These are phyloP conservation scores for Eudemis profundana DNA, from an alignment of 2,888 invertebrate species.

Conservation along the genomic window DNA sequence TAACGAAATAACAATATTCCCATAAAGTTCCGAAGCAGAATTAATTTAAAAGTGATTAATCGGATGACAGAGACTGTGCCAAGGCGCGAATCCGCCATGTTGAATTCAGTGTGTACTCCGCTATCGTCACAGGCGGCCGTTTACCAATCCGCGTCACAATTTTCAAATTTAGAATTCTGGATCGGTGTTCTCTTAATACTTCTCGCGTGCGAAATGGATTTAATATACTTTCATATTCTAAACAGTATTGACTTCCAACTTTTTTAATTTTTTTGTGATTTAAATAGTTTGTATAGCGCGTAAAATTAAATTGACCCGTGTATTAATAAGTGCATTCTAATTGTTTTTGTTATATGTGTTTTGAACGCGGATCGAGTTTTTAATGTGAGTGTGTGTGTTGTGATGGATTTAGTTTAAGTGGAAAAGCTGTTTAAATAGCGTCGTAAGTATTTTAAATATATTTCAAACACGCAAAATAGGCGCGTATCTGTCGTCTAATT, in stretches of 20 bases:
- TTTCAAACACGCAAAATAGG: neutral
- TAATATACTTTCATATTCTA: slow-evolving; percentile 75
- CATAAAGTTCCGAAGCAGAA: neutral
- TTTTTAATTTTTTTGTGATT: too few species aligned
- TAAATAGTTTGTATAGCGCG: slow-evolving; percentile 10
- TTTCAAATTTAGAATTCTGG: slow-evolving; percentile 80
- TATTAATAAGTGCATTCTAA: neutral
- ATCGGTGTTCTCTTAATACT: slow-evolving; percentile 71
- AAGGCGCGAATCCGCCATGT: slow-evolving; percentile 59
- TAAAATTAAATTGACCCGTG: neutral
- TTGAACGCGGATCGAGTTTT: slow-evolving; percentile 9
- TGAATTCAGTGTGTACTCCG: slow-evolving; percentile 72
- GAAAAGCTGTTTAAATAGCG: slow-evolving; percentile 1
- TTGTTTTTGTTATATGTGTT: slow-evolving; percentile 15
- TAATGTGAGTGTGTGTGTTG: slow-evolving; percentile 6
- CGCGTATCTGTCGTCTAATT: too few species aligned
- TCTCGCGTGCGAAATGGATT: slow-evolving; percentile 80
- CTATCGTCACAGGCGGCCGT: slow-evolving; percentile 66
- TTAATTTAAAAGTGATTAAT: slow-evolving; percentile 34
- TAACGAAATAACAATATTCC: neutral
- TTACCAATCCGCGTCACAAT: slow-evolving; percentile 60
- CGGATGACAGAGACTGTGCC: slow-evolving; percentile 46
- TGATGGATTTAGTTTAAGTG: slow-evolving; percentile 1
- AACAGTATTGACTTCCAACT: slow-evolving; percentile 47
- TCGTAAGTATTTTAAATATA: slow-evolving; percentile 15